Evolutionary conservation across 2,113 vertebrate species (phyloP).

Genomic region (Phaethon lepturus): DNA sequence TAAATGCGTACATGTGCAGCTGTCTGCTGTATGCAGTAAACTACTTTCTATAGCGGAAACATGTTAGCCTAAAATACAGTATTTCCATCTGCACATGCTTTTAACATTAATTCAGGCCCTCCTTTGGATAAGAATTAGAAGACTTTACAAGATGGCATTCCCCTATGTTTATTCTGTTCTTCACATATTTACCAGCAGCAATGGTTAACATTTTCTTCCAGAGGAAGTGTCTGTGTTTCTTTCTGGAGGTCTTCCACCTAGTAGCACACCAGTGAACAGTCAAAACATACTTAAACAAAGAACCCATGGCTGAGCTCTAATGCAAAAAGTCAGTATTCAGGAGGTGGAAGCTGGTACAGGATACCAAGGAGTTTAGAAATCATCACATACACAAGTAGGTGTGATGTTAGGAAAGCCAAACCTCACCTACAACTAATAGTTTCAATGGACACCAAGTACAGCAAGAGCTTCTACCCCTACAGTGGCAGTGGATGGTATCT

Average conservation of each 20-base stretch:
- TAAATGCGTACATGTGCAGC: background rate
- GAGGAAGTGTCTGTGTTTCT: background rate
- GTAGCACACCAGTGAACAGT: background rate
- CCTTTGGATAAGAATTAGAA: background rate
- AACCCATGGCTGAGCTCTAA: background rate
- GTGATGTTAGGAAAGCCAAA: background rate
- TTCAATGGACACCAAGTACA: background rate
- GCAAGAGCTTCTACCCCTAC: background rate
- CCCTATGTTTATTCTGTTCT: background rate
- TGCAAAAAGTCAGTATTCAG: background rate
- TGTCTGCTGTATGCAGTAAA: background rate
- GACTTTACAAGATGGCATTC: background rate
- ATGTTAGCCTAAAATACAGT: background rate
- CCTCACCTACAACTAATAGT: background rate
- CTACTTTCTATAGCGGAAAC: background rate
- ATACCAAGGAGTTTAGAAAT: background rate
- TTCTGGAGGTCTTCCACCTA: background rate
- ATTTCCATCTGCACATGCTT: background rate
- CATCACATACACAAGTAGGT: background rate
- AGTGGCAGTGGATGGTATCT: background rate
- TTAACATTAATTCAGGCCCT: background rate
- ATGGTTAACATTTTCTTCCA: background rate
- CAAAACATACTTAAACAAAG: background rate
- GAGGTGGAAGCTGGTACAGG: background rate
- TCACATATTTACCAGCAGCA: background rate